Evolutionary conservation across 1,140 invertebrate genomes (phyloP), one percentile per base, ranked within the genome.

Genomic region (Parasteatoda tepidariorum): DNA sequence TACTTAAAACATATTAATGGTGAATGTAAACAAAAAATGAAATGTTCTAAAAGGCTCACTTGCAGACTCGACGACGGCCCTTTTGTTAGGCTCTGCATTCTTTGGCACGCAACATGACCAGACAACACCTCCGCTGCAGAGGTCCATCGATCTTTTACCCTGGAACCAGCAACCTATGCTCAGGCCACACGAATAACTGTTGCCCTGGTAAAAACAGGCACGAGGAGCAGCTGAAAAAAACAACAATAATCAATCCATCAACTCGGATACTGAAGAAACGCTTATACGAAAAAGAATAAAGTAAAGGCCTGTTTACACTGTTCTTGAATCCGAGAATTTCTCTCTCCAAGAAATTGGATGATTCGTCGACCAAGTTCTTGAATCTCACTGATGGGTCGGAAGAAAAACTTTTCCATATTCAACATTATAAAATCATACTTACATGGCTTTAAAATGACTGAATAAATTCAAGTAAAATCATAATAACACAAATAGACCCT

Each of bases 101-200:
- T 93, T 92, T 88, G 96, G 94, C 0, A 98, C 94, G 87, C 96
- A 98, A 88, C 96, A 98, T 11, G 94, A 94, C 95, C 95, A 97
- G 84, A 97, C 95, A 90, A 96, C 92, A 31, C 96, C 96, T 61
- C 96, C 96, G n/a, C 94, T 96, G 89, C 96, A 98, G 0, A 97
- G 91, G 90, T 98, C 96, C 86, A 87, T 64, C 0, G 96, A 95
- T 83, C 94, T 92, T 15, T 94, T 94, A 7, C 96, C 96, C 15
- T 94, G 93, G 61, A 97, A 89, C 18, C 97, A 94, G 88, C 96
- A 98, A 62, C 94, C 94, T 85, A 98, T 94, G 88, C 95, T 96
- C 64, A 97, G 91, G 0, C 95, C 95, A 87, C 96, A 98, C 84
- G 95, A 93, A 90, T 95, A 97, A 87, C 94, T 93, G 7, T 93